These are phyloP conservation scores for Clitarchus hookeri DNA, from an alignment of 2,888 invertebrate genomes.

Conservation along the genomic window DNA sequence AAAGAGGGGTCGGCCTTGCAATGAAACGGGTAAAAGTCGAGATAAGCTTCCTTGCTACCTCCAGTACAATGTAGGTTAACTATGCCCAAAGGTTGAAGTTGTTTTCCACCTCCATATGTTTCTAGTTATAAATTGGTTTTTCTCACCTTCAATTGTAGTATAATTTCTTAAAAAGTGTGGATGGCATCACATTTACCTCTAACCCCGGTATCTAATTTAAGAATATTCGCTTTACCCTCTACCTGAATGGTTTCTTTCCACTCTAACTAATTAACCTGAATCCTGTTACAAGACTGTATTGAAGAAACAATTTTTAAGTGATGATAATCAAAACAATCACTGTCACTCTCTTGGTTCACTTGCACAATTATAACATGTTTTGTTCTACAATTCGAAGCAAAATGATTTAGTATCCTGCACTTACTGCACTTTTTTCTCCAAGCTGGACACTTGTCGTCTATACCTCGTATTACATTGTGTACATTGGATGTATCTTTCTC, in stretches of 20 bases:
- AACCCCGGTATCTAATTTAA: background rate
- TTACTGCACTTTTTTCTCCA: background rate
- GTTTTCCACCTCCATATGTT: background rate
- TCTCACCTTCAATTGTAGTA: background rate
- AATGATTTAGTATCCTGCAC: background rate
- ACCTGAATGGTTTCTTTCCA: background rate
- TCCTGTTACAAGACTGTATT: background rate
- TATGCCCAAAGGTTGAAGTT: background rate
- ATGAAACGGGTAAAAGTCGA: background rate
- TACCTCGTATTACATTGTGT: background rate
- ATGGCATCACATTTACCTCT: background rate
- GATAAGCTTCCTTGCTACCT: background rate
- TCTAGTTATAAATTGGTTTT: background rate
- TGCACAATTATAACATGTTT: background rate
- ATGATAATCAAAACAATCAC: background rate
- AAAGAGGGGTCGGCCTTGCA: background rate
- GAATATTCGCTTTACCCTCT: background rate
- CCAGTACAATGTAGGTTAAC: background rate
- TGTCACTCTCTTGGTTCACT: background rate
- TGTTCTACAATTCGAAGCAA: background rate
- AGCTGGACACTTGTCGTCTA: background rate
- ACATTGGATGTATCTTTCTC: background rate
- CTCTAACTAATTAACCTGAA: background rate
- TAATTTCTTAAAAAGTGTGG: background rate
- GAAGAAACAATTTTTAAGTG: background rate